A percentile compares a stretch with the other conserved stretches of the same genome.
Evolutionary conservation across 2,113 vertebrate genomes (phyloP).

Genomic region (Odontophorus gujanensis): DNA sequence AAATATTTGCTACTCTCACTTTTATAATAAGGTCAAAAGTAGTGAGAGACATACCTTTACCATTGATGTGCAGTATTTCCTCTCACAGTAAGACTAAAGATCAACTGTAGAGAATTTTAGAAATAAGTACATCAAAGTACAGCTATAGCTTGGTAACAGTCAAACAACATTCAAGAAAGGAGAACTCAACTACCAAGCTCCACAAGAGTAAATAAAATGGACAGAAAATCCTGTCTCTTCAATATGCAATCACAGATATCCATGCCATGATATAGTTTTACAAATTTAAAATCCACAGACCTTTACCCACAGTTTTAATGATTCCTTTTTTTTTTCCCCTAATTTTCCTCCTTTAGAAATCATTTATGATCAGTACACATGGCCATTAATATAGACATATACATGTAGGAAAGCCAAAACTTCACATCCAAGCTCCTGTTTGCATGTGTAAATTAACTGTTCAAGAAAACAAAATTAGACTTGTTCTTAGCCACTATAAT

Average conservation of each 20-base stretch:
- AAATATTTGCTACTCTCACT: neutral
- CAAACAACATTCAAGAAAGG: neutral
- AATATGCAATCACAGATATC: neutral
- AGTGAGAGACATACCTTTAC: neutral
- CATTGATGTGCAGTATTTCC: neutral
- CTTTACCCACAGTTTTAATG: neutral
- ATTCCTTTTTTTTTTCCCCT: neutral
- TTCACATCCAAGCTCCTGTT: neutral
- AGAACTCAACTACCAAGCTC: neutral
- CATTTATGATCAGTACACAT: neutral
- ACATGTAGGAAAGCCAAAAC: neutral
- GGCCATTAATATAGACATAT: neutral
- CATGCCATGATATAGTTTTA: neutral
- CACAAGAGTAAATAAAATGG: neutral
- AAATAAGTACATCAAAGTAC: neutral
- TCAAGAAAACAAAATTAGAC: neutral
- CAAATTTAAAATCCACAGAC: neutral
- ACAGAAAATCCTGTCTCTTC: neutral
- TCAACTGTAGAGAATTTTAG: neutral
- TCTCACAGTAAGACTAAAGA: neutral
- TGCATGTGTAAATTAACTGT: neutral
- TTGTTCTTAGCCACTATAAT: neutral
- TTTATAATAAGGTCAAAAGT: neutral
- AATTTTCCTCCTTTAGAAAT: neutral
- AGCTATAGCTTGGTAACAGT: neutral